Percentiles rank a stretch among this genome's conserved stretches.
These are phyloP conservation scores for Emys orbicularis DNA, from an alignment of 2,797 vertebrate genomes.

Conservation along the genomic window DNA sequence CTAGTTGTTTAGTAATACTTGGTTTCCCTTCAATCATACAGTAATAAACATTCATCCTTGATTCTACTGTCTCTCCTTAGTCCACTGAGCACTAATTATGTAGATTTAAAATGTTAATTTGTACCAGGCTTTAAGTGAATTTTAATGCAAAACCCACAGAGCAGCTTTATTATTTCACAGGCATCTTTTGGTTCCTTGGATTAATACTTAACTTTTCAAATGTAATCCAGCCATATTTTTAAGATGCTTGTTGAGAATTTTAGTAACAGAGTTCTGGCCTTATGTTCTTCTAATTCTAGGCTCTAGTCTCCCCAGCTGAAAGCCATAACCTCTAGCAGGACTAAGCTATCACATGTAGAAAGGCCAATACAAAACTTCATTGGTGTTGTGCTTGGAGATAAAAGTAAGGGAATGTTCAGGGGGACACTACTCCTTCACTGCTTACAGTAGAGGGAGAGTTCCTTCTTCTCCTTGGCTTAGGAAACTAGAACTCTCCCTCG, in stretches of 20 bases:
- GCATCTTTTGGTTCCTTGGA: neutral
- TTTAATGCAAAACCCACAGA: neutral
- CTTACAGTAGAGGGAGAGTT: neutral
- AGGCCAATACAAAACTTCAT: neutral
- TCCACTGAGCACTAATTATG: neutral
- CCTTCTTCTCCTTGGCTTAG: neutral
- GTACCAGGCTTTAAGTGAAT: neutral
- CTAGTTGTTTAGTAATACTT: neutral
- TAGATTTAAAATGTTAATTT: neutral
- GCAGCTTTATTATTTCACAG: neutral
- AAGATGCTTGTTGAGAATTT: neutral
- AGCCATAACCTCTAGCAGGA: neutral
- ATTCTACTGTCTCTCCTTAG: neutral
- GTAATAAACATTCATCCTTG: neutral
- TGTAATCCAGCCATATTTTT: neutral
- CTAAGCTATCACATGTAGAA: neutral
- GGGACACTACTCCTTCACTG: neutral
- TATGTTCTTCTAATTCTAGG: neutral
- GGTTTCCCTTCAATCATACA: neutral
- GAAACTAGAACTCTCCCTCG: neutral
- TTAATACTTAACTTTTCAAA: neutral
- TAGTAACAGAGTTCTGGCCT: neutral
- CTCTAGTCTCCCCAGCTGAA: neutral
- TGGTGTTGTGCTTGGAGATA: neutral
- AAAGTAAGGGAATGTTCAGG: neutral